phyloP scores from a whole-genome alignment of 30 jellyfish, hydroid and myxozoan species.

The Cassiopea andromeda region DNA sequence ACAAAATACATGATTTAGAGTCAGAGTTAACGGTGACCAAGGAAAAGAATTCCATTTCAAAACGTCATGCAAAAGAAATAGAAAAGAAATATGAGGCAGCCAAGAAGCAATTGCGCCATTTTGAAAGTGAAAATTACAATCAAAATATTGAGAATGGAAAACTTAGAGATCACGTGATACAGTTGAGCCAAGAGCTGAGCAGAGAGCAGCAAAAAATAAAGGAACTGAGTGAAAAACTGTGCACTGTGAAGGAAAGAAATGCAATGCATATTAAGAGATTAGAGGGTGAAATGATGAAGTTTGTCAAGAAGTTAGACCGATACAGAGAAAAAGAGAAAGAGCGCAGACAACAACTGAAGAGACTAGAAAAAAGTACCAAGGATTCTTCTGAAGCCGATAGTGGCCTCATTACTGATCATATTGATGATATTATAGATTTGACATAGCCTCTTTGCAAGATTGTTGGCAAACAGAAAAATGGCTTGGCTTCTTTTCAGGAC shows the following conservation, averaged over 20 bases:
- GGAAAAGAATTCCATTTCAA: slow-evolving; percentile 14
- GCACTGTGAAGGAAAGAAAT: slow-evolving; percentile 52
- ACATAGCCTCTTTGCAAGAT: background rate
- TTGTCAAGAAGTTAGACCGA: slow-evolving; percentile 65
- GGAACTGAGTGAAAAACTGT: slow-evolving; percentile 41
- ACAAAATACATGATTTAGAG: slow-evolving; percentile 44
- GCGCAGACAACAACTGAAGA: slow-evolving; percentile 39
- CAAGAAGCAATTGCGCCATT: slow-evolving; percentile 51
- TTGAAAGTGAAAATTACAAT: slow-evolving; percentile 43
- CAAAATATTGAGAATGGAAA: slow-evolving; percentile 59
- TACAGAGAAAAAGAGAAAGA: slow-evolving; percentile 61
- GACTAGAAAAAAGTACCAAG: slow-evolving; percentile 44
- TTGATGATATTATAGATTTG: slow-evolving; percentile 57
- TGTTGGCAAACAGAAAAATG: too few species aligned
- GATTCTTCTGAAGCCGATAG: slow-evolving; percentile 77
- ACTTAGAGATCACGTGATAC: slow-evolving; percentile 66
- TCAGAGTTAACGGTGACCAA: slow-evolving; percentile 28
- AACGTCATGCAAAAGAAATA: slow-evolving; percentile 38
- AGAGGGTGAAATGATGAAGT: slow-evolving; percentile 66
- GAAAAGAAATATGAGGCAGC: slow-evolving; percentile 47
- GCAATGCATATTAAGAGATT: slow-evolving; percentile 34
- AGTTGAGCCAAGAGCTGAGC: slow-evolving; percentile 68
- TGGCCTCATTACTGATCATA: slow-evolving; percentile 73
- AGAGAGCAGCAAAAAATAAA: slow-evolving; percentile 65
- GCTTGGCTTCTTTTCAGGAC: too few species aligned